Evolutionary conservation across 2,113 vertebrate genomes (phyloP).

Genomic region (Euleptes europaea): DNA sequence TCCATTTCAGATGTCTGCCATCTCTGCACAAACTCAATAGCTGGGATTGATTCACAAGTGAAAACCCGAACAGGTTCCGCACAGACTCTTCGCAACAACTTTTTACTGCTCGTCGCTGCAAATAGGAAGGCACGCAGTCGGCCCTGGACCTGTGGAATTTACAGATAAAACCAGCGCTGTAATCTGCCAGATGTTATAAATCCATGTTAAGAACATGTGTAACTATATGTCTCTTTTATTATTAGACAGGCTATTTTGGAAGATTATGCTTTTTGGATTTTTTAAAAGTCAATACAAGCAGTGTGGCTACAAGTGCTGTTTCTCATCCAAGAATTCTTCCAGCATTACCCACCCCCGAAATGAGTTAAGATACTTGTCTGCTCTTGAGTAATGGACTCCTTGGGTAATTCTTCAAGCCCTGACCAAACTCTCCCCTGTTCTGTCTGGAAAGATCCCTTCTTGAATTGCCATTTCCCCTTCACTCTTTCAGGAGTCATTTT

Average conservation of each 20-base stretch:
- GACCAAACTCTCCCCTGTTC: neutral
- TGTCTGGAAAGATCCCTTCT: constrained; percentile 24
- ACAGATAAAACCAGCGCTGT: neutral
- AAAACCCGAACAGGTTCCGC: neutral
- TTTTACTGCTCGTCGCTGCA: neutral
- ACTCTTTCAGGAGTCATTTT: neutral
- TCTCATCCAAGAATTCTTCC: constrained; percentile 18
- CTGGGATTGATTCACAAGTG: neutral
- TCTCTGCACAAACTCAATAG: neutral
- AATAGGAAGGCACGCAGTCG: neutral
- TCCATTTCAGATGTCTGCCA: constrained; percentile 4
- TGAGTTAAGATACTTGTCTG: neutral
- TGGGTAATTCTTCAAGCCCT: constrained; percentile 3
- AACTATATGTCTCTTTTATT: neutral
- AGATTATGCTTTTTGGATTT: constrained; percentile 13
- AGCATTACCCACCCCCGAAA: neutral
- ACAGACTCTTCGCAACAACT: neutral
- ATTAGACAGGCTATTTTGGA: neutral
- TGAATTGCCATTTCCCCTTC: neutral
- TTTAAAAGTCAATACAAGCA: constrained; percentile 32
- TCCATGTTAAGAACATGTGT: neutral
- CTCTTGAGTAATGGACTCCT: constrained; percentile 24
- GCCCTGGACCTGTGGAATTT: neutral
- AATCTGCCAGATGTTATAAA: neutral
- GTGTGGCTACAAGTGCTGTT: constrained; percentile 39